Percentiles rank a stretch among this genome's conserved stretches.
Evolutionary conservation across 2,888 invertebrate genomes (phyloP).

Genomic region (Drosophila kuntzei): DNA sequence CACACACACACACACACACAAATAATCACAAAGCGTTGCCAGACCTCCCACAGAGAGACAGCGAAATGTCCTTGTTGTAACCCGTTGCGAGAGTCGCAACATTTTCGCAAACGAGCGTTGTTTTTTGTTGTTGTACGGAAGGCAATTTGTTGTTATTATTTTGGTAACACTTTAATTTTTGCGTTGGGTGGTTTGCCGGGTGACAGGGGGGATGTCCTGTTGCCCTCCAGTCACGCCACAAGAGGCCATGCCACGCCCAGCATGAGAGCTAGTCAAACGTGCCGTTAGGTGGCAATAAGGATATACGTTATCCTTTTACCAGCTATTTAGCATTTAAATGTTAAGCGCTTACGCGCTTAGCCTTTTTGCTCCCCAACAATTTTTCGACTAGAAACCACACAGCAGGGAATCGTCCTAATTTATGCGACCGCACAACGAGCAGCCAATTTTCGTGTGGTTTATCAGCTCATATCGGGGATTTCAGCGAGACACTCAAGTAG

Average conservation of each 20-base stretch:
- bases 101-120: slow-evolving; percentile 53
- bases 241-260: slow-evolving; percentile 39
- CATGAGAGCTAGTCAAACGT: slow-evolving; percentile 52
- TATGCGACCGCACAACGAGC: slow-evolving; percentile 56
- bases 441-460: slow-evolving; percentile 63
- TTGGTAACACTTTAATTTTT: slow-evolving; percentile 79
- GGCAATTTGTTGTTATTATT: slow-evolving; percentile 79
- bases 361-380: slow-evolving; percentile 26
- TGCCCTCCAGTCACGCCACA: slow-evolving; percentile 34
- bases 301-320: slow-evolving; percentile 80
- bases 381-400: slow-evolving; percentile 12
- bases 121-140: slow-evolving; percentile 42
- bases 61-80: slow-evolving; percentile 55
- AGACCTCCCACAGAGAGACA: slow-evolving; percentile 53
- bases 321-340: slow-evolving; percentile 82
- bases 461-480: slow-evolving; percentile 60
- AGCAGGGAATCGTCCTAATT: slow-evolving; percentile 46
- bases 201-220: slow-evolving; percentile 1
- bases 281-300: slow-evolving; percentile 67
- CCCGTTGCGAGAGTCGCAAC: slow-evolving; percentile 73
- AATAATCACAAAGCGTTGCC: slow-evolving; percentile 9
- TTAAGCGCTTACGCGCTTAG: slow-evolving; percentile 62
- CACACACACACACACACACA: slow-evolving; percentile 5
- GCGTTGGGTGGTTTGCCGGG: slow-evolving; percentile 27
- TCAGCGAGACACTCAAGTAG: slow-evolving; percentile 31